A percentile compares a stretch with the other conserved stretches of the same genome.
phyloP scores from a whole-genome alignment of 2,888 invertebrate genomes.

The Rotaria sp. region DNA sequence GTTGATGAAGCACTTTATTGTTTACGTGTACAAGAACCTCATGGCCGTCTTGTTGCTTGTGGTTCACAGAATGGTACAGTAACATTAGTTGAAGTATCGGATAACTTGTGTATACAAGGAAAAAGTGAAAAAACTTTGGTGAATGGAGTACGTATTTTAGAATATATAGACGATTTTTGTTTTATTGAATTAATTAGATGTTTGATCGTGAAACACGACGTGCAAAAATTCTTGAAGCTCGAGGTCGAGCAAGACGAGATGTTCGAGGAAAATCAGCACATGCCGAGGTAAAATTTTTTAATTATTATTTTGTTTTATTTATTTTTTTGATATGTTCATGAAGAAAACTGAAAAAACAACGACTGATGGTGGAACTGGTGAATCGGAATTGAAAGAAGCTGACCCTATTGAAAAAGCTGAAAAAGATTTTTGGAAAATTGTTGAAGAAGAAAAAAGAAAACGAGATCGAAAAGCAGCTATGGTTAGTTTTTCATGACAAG shows the following conservation, averaged over 20 bases:
- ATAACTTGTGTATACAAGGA: slow-evolving; percentile 66
- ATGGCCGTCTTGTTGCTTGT: slow-evolving; percentile 68
- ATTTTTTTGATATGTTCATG: background rate
- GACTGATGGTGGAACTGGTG: slow-evolving; percentile 45
- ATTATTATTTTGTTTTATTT: background rate
- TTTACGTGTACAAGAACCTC: slow-evolving; percentile 64
- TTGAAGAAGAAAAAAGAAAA: slow-evolving; percentile 49
- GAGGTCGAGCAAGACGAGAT: slow-evolving; percentile 66
- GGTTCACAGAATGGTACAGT: slow-evolving; percentile 72
- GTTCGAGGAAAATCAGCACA: slow-evolving; percentile 50
- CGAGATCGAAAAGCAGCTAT: slow-evolving; percentile 42
- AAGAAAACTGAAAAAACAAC: slow-evolving; percentile 35
- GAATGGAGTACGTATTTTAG: slow-evolving; percentile 62
- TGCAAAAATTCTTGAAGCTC: slow-evolving; percentile 80
- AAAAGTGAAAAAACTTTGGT: slow-evolving; percentile 71
- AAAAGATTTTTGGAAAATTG: slow-evolving; percentile 51
- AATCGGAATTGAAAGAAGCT: slow-evolving; percentile 46
- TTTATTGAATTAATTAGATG: slow-evolving; percentile 58
- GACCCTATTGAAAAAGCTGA: slow-evolving; percentile 51
- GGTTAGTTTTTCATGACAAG: background rate
- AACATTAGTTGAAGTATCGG: slow-evolving; percentile 71
- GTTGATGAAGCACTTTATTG: slow-evolving; percentile 66
- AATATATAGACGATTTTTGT: too few species aligned
- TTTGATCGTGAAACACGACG: slow-evolving; percentile 77
- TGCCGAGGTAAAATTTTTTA: slow-evolving; percentile 44